Evolutionary conservation across 2,888 invertebrate genomes (phyloP), one percentile per base, ranked within the genome.

Genomic region (Salticus scenicus): DNA sequence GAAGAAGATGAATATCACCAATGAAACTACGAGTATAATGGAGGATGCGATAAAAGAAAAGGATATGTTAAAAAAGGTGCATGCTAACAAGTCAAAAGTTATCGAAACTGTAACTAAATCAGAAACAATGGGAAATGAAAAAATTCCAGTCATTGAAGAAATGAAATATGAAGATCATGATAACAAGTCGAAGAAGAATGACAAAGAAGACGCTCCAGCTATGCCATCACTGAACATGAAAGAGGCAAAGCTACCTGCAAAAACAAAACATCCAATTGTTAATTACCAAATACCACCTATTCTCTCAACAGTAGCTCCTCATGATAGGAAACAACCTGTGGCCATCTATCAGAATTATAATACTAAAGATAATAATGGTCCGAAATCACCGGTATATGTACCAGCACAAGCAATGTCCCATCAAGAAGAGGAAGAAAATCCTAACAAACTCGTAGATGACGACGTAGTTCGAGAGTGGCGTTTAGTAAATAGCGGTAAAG

Each of bases 1-100:
- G 20, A 73, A 28, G 1, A 78, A 73, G 57, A 73, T 84, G 83
- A 84, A 84, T 42, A n/a, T 84, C 10, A 84, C 83, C 2, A 69
- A 84, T 27, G 27, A n/a, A 10, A 67, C 67, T 0, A 33, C 37
- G 17, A 20, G 8, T 10, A 12, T 2, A 7, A 33, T 20, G 24
- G 20, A 67, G 8, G 67, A 33, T 37, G 37, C 8, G 14, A 0
- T 24, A 7, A 67, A 67, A 33, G 67, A 67, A 33, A 20, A 5
- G 14, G 7, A 20, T 33, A 31, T 33, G n/a, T n/a, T 33, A 20
- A 20, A n/a, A 1, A 33, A 33, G 37, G 67, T 27, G 17, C n/a
- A 12, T 20, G 4, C 12, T 17, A 24, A 67, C 0, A 37, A 33
- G 2, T 20, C n/a, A 10, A 37, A 67, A 27, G 12, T 31, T 2